phyloP scores from a whole-genome alignment of 2,797 vertebrate genomes.

The Buphagus erythrorhynchus region DNA sequence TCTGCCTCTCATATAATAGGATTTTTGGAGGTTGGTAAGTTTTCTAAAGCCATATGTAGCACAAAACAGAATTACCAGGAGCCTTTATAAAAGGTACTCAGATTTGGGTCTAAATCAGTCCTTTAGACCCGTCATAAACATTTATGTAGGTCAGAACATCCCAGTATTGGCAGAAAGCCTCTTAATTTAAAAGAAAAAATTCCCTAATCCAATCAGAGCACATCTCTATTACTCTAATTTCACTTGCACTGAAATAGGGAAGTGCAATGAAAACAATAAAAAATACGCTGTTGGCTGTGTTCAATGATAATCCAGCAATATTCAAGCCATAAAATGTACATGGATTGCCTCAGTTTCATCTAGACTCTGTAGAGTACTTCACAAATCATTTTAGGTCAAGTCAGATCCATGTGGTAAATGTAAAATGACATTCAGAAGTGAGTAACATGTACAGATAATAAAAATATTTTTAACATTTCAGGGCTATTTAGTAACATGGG shows the following conservation, averaged over 20 bases:
- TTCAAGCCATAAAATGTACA: background rate
- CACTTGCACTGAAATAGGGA: background rate
- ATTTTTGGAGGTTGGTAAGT: rapidly evolving
- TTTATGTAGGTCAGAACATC: background rate
- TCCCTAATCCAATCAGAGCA: background rate
- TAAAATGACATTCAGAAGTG: background rate
- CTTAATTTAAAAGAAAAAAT: background rate
- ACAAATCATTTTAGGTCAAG: background rate
- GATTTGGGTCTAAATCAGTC: background rate
- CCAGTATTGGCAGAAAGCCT: background rate
- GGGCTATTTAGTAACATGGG: background rate
- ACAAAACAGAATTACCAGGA: background rate
- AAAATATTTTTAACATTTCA: background rate
- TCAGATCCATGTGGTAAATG: background rate
- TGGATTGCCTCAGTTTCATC: background rate
- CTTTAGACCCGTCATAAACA: background rate
- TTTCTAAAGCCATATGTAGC: background rate
- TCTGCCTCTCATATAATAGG: background rate
- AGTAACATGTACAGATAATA: background rate
- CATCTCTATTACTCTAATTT: background rate
- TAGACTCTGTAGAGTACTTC: background rate
- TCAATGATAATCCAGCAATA: background rate
- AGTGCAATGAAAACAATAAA: background rate
- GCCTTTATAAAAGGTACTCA: background rate
- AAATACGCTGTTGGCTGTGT: background rate